Conservation (phyloP, 2,113 vertebrate species). For the Carettochelys insculpta region DNA sequence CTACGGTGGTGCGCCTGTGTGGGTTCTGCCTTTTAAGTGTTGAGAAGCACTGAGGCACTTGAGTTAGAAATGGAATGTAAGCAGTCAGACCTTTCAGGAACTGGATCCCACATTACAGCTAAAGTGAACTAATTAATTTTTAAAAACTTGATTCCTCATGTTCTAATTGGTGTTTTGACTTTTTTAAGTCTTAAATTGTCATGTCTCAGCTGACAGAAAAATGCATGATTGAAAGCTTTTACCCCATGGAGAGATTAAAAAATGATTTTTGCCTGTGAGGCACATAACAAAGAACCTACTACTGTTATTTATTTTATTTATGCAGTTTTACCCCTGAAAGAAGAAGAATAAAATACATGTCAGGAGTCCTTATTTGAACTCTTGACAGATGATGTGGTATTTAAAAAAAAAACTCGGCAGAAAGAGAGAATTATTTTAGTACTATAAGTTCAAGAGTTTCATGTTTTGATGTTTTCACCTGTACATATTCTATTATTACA, state of each 20-base stretch:
- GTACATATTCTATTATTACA: neutral
- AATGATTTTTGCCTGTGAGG: constrained; percentile 15
- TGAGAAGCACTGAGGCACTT: neutral
- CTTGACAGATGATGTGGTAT: neutral
- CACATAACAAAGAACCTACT: neutral
- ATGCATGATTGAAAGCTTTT: neutral
- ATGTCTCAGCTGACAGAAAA: constrained; percentile 22
- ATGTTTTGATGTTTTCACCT: neutral
- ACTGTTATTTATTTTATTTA: constrained; percentile 53
- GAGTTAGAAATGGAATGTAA: neutral
- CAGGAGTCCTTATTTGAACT: constrained; percentile 35
- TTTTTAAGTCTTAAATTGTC: neutral
- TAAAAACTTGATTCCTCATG: constrained; percentile 4
- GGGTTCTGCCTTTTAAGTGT: neutral
- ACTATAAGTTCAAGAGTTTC: neutral
- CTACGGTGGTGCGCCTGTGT: neutral
- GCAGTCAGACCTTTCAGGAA: neutral
- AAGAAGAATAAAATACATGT: constrained; percentile 14
- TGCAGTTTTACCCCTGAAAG: constrained; percentile 1
- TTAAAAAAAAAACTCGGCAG: neutral
- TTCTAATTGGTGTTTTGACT: constrained; percentile 7
- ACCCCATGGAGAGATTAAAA: neutral
- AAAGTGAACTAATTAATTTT: neutral
- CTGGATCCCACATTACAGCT: neutral
- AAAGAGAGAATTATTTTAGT: neutral